Percentiles rank a stretch among this genome's conserved stretches.
phyloP scores from a whole-genome alignment of 92 coral and sea anemone species.

The Epizoanthus ramosus region DNA sequence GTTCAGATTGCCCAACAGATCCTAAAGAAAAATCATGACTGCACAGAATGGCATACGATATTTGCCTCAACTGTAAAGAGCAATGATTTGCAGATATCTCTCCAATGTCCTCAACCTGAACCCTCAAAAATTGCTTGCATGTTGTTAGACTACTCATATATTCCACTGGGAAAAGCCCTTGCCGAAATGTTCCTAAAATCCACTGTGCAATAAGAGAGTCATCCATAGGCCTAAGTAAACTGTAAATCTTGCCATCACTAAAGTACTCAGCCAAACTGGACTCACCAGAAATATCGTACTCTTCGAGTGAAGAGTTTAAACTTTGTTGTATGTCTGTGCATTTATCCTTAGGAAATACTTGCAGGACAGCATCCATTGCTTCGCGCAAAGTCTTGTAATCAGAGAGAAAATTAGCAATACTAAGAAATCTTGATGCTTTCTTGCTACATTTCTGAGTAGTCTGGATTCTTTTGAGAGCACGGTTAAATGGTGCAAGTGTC shows the following conservation, averaged over 20 bases:
- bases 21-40: not conserved
- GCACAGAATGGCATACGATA: conserved; percentile 58
- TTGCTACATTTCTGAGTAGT: conserved; percentile 18
- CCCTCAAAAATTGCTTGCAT: conserved; percentile 56
- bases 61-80: conserved; percentile 58
- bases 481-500: conserved; percentile 58
- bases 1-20: not conserved
- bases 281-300: conserved; percentile 54
- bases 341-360: conserved; percentile 19
- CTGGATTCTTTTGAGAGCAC: conserved; percentile 53
- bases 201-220: conserved; percentile 56
- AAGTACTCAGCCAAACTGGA: conserved; percentile 60
- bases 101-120: conserved; percentile 67
- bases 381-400: conserved; percentile 42
- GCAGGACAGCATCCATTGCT: conserved; percentile 55
- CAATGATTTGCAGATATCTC: conserved; percentile 70
- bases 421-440: conserved; percentile 45
- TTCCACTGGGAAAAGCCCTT: conserved; percentile 63
- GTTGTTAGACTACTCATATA: conserved; percentile 54
- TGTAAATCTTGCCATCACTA: conserved; percentile 35
- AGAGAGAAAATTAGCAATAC: conserved; percentile 63
- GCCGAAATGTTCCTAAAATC: conserved; percentile 62
- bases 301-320: conserved; percentile 65
- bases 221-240: conserved; percentile 48
- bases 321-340: conserved; percentile 40